Percentiles rank a stretch among this genome's conserved stretches.
phyloP scores from a whole-genome alignment of 2,797 vertebrate genomes.

The Micropoecilia bifurca region DNA sequence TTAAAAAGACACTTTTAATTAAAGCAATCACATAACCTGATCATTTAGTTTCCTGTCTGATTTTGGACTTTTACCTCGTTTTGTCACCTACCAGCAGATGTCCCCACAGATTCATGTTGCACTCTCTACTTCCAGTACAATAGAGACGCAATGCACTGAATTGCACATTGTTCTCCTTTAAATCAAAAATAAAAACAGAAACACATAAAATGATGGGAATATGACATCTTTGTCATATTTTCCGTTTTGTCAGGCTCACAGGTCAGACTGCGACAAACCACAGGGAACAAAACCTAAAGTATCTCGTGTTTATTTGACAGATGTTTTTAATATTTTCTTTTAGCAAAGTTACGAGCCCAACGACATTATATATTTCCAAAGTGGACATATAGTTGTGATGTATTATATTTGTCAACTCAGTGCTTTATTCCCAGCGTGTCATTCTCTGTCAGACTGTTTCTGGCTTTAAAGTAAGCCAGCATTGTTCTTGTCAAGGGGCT shows the following conservation, averaged over 20 bases:
- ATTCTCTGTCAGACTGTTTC: not conserved
- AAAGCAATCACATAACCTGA: not conserved
- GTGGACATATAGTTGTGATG: not conserved
- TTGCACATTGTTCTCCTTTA: not conserved
- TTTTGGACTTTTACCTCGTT: not conserved
- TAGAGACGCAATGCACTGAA: not conserved
- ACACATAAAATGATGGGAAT: not conserved
- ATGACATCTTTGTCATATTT: not conserved
- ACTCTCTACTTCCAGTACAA: not conserved
- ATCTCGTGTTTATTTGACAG: not conserved
- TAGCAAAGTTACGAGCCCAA: not conserved
- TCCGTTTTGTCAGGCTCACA: not conserved
- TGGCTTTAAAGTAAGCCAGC: not conserved
- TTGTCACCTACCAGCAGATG: constrained; percentile 4
- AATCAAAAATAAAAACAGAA: not conserved
- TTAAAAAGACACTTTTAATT: not conserved
- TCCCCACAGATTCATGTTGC: not conserved
- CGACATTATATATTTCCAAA: not conserved
- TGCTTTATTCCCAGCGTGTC: not conserved
- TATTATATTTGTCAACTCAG: not conserved
- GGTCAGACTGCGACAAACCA: not conserved
- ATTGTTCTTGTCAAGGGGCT: not conserved
- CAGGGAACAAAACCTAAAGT: not conserved
- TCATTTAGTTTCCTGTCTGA: not conserved
- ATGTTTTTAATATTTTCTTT: not conserved